Base-by-base conservation (phyloP, 2,888 invertebrate species). In the Zhengitettix transpicula region DNA sequence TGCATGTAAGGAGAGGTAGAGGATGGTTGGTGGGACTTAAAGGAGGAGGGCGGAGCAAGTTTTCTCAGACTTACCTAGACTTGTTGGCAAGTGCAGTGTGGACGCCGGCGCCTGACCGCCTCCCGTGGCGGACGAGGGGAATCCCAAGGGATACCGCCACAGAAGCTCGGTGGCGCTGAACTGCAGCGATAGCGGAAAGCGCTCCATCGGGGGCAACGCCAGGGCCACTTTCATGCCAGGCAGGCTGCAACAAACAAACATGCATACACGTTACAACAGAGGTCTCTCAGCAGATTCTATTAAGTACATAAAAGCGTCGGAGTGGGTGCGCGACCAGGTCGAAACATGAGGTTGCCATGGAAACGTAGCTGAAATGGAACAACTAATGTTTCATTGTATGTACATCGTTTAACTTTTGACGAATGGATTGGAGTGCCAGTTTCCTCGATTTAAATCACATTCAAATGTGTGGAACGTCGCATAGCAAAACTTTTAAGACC, bases 101-200 rank as follows among this genome's bases (percentile, higher is more conserved):
- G 68, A 71, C 11, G 89, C 88, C 64, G 82, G 84, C 17, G 78
- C 77, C 28, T 28, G 28, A 28, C 40, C 83, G 84, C 53, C 11
- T 76, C 77, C 61, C 57, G 66, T 65, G 69, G 61, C 59, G 67
- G 60, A 68, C 59, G 77, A 40, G 80, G 81, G 17, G 77, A 79
- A 62, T 58, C 71, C 70, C 61, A 70, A 63, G 56, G 89, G 89
- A 72, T 92, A 92, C 70, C 92, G 83, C 92, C 92, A 92, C 59
- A 93, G 74, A 60, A 92, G 76, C 72, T 93, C 92, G 67, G 84
- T 65, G 40, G 86, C 82, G 77, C 85, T 87, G 73, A 91, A 87
- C 65, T 88, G 86, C 67, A 91, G 78, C 63, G 84, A 82, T 68
- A 83, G 75, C 72, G 89, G 86, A 67, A 87, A 76, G 69, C 87